Evolutionary conservation across 1,140 invertebrate genomes (phyloP).

Genomic region (Hesperophylax magnus): DNA sequence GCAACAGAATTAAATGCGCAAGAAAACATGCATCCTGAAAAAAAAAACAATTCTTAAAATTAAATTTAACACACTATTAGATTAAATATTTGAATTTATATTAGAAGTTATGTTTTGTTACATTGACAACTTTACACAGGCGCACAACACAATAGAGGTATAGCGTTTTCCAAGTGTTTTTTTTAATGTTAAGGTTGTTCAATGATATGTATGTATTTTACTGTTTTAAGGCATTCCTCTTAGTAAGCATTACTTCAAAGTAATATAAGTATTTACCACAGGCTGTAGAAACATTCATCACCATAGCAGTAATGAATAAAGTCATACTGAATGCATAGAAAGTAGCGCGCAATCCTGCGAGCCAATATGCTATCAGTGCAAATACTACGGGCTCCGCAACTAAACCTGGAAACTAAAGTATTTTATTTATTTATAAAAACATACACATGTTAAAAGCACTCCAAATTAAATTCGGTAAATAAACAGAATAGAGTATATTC

Average conservation of each 20-base stretch:
- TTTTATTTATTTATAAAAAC: neutral
- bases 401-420: constrained; percentile 80
- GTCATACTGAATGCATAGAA: constrained; percentile 80
- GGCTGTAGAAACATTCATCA: constrained; percentile 86
- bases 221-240: neutral
- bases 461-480: no score
- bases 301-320: constrained; percentile 77
- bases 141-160: no score
- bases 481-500: constrained; percentile 42
- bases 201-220: neutral
- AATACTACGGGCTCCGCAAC: constrained; percentile 85
- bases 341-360: constrained; percentile 79
- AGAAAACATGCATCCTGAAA: constrained; percentile 87
- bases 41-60: neutral
- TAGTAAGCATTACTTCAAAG: neutral
- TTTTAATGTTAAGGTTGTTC: neutral
- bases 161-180: neutral
- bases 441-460: no score
- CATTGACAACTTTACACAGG: neutral
- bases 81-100: no score
- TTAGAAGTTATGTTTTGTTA: no score
- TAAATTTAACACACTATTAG: neutral
- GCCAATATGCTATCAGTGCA: constrained; percentile 82
- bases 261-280: constrained; percentile 75
- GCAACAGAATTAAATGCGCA: constrained; percentile 85